These are phyloP conservation scores for Rotaria magnacalcarata DNA, from an alignment of 2,888 invertebrate species.

Conservation along the genomic window DNA sequence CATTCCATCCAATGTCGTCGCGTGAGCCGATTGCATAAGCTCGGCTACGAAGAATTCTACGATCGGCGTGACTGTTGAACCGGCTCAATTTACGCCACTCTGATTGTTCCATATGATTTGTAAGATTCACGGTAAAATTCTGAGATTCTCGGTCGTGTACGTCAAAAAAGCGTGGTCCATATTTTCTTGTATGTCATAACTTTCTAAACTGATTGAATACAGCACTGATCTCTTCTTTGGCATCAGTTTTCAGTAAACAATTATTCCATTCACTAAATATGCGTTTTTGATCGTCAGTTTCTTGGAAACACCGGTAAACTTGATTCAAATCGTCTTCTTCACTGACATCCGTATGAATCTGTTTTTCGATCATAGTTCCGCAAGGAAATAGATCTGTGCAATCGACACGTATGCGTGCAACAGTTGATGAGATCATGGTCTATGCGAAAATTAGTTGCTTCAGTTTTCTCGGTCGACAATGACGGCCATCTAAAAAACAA, in stretches of 20 bases:
- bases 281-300: background rate
- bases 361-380: background rate
- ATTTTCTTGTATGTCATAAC: background rate
- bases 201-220: background rate
- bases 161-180: conserved; percentile 11
- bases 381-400: background rate
- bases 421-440: background rate
- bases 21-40: background rate
- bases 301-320: background rate
- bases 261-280: background rate
- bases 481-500: too few species aligned
- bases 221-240: background rate
- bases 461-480: too few species aligned
- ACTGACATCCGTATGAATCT: background rate
- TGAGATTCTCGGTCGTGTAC: background rate
- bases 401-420: background rate
- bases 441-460: too few species aligned
- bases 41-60: conserved; percentile 9
- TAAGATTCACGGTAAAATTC: background rate
- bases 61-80: background rate
- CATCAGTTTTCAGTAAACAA: background rate
- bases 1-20: conserved; percentile 3
- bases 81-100: background rate
- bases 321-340: background rate
- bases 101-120: background rate